Evolutionary conservation across 2,888 invertebrate genomes (phyloP).

Genomic region (Mesoligia furuncula): DNA sequence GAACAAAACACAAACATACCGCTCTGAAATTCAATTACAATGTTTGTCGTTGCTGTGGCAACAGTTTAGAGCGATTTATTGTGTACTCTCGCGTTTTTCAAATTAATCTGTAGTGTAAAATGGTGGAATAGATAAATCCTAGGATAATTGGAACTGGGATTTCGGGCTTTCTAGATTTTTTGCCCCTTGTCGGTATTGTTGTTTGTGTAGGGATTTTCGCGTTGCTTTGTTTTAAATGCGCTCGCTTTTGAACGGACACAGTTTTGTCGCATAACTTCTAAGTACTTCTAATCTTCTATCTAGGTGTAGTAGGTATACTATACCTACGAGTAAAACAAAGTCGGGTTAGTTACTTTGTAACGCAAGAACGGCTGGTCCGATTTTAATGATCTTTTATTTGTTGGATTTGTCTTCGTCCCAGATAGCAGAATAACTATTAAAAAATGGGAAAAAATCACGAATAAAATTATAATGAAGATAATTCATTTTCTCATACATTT

Average conservation of each 20-base stretch:
- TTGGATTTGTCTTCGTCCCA: no score
- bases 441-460: no score
- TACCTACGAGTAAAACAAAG: no score
- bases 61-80: conserved; percentile 50
- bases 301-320: no score
- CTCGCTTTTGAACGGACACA: not conserved
- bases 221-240: not conserved
- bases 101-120: conserved; percentile 57
- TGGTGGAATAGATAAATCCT: conserved; percentile 48
- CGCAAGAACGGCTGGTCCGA: no score
- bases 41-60: conserved; percentile 50
- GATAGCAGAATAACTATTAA: no score
- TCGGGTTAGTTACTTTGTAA: no score
- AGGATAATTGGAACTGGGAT: conserved; percentile 38
- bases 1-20: conserved; percentile 57
- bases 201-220: not conserved
- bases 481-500: no score
- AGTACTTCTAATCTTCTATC: no score
- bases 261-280: not conserved
- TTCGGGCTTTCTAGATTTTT: conserved; percentile 11
- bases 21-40: conserved; percentile 60
- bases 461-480: no score
- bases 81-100: conserved; percentile 42
- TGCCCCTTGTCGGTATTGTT: not conserved
- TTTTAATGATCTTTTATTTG: no score